These are phyloP conservation scores for Drosophila pullipes DNA, from an alignment of 2,888 invertebrate species.

Conservation along the genomic window DNA sequence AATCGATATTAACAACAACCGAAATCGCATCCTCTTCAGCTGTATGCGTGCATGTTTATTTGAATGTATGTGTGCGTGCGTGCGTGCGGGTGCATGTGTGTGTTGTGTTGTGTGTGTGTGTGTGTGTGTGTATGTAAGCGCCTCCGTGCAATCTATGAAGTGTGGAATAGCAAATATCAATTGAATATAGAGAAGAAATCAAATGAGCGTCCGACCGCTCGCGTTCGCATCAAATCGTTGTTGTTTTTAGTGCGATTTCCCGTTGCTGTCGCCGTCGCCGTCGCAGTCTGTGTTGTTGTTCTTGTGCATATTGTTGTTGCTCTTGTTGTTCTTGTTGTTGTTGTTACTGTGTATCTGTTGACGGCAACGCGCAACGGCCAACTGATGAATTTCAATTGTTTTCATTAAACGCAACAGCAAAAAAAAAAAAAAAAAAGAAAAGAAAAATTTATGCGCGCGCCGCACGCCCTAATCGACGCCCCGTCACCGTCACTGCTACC, in stretches of 20 bases:
- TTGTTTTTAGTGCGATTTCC: conserved; percentile 18
- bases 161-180: conserved; percentile 63
- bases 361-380: conserved; percentile 63
- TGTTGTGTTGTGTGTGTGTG: neutral
- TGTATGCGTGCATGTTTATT: conserved; percentile 29
- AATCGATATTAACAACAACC: conserved; percentile 41
- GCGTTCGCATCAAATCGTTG: conserved; percentile 22
- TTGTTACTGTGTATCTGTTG: conserved; percentile 63
- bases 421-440: conserved; percentile 3
- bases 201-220: conserved; percentile 46
- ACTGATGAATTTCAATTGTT: conserved; percentile 75
- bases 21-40: conserved; percentile 52
- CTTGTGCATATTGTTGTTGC: conserved; percentile 21
- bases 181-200: conserved; percentile 58
- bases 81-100: conserved; percentile 15
- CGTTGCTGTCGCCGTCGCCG: conserved; percentile 15
- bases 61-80: conserved; percentile 10
- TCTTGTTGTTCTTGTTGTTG: conserved; percentile 41
- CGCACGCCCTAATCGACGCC: conserved; percentile 44
- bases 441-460: conserved; percentile 54
- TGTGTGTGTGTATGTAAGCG: conserved; percentile 43
- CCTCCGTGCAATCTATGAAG: conserved; percentile 60
- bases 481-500: conserved; percentile 25
- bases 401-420: conserved; percentile 57
- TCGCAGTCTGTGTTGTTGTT: conserved; percentile 11